Conservation (phyloP, 2,888 invertebrate species). For the Marasmarcha lunaedactyla region DNA sequence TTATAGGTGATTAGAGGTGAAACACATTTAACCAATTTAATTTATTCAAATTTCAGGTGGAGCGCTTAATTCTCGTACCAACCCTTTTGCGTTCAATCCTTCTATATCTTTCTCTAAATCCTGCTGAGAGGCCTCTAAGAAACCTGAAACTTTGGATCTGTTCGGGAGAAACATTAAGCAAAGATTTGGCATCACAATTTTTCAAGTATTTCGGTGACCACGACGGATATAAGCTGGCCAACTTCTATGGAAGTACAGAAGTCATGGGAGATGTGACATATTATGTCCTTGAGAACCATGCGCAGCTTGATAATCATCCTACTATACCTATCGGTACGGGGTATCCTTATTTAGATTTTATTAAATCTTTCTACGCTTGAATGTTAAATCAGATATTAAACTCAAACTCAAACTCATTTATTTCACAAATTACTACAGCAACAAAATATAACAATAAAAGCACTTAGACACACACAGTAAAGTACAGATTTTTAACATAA, state of each 20-base stretch:
- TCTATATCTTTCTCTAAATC: constrained; percentile 76
- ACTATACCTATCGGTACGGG: constrained; percentile 90
- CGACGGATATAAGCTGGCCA: constrained; percentile 76
- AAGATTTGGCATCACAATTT: constrained; percentile 79
- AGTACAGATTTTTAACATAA: too few relatives aligned
- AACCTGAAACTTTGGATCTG: constrained; percentile 84
- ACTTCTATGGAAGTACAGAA: constrained; percentile 93
- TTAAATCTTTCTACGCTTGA: neutral
- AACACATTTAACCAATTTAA: too few relatives aligned
- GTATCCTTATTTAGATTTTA: too few relatives aligned
- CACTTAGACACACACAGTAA: too few relatives aligned
- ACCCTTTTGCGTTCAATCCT: constrained; percentile 83
- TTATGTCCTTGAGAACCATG: constrained; percentile 72
- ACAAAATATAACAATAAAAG: too few relatives aligned
- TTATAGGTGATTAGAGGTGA: too few relatives aligned
- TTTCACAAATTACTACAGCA: too few relatives aligned
- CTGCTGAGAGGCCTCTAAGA: constrained; percentile 65
- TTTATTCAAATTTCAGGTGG: constrained; percentile 70
- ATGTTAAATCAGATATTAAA: too few relatives aligned
- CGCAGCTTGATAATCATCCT: constrained; percentile 71
- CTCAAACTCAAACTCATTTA: too few relatives aligned
- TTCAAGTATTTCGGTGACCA: constrained; percentile 79
- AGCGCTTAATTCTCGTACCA: constrained; percentile 87
- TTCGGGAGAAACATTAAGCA: constrained; percentile 85
- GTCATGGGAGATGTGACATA: constrained; percentile 93